A percentile compares a stretch with the other conserved stretches of the same genome.
phyloP scores from a whole-genome alignment of 2,113 vertebrate species.

The Cnemophilus loriae region DNA sequence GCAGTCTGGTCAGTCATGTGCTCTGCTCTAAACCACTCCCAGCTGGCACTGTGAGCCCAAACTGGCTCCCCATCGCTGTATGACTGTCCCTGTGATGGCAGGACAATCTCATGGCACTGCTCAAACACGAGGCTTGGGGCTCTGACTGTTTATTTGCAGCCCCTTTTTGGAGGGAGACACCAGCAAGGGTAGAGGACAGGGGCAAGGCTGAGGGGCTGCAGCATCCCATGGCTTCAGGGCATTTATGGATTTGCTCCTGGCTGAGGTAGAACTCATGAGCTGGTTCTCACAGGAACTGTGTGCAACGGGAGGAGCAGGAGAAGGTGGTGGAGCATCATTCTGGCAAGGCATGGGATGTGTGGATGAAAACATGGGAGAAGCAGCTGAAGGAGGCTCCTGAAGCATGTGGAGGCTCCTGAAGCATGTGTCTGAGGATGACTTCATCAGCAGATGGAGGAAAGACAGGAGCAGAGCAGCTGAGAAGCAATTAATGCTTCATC shows the following conservation, averaged over 20 bases:
- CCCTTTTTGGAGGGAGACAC: not conserved
- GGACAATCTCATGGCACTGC: not conserved
- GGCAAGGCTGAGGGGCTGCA: not conserved
- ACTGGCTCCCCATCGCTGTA: not conserved
- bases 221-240: not conserved
- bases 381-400: not conserved
- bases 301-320: not conserved
- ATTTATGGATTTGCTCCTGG: not conserved
- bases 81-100: not conserved
- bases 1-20: not conserved
- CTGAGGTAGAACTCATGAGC: not conserved
- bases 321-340: not conserved
- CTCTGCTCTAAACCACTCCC: not conserved
- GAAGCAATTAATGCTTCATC: not conserved
- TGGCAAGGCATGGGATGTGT: not conserved
- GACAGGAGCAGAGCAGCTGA: not conserved
- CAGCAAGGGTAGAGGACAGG: not conserved
- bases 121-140: accelerated
- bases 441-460: not conserved
- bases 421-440: not conserved
- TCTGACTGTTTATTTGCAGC: not conserved
- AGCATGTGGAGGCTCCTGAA: not conserved
- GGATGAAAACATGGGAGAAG: not conserved
- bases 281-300: not conserved
- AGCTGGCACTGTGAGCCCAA: not conserved